These are phyloP conservation scores for Lydus trimaculatus DNA, from an alignment of 2,888 invertebrate species.

Conservation along the genomic window DNA sequence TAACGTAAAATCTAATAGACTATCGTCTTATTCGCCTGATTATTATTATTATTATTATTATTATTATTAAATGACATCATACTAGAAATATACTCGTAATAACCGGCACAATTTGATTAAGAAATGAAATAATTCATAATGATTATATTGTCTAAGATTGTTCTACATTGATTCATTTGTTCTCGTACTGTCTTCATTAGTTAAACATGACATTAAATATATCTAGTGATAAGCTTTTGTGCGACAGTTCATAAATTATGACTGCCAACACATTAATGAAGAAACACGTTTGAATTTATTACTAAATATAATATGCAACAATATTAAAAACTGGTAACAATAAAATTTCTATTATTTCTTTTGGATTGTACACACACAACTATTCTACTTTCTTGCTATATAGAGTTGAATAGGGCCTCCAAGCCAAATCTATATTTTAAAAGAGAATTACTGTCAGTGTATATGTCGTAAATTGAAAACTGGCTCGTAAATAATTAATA, in stretches of 20 bases:
- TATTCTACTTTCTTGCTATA: no score
- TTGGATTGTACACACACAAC: background rate
- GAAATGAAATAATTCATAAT: constrained; percentile 1
- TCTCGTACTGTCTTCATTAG: background rate
- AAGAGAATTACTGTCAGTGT: background rate
- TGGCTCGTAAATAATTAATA: background rate
- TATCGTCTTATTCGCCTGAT: background rate
- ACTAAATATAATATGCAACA: background rate
- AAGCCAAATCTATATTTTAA: background rate
- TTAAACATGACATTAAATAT: constrained; percentile 14
- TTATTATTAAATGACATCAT: background rate
- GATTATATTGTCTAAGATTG: background rate
- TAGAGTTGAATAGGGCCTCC: background rate
- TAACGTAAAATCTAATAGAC: background rate
- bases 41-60: background rate
- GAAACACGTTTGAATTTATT: background rate
- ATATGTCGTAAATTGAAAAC: background rate
- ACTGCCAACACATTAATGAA: constrained; percentile 17
- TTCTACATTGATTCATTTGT: constrained; percentile 3
- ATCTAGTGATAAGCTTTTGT: constrained; percentile 16
- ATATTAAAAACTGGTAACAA: background rate
- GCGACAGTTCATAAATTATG: constrained; percentile 25
- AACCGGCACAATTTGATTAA: background rate
- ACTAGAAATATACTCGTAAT: background rate
- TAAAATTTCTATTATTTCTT: no score